Conservation (phyloP, 2,797 vertebrate species). For the Enteromius paludinosus region DNA sequence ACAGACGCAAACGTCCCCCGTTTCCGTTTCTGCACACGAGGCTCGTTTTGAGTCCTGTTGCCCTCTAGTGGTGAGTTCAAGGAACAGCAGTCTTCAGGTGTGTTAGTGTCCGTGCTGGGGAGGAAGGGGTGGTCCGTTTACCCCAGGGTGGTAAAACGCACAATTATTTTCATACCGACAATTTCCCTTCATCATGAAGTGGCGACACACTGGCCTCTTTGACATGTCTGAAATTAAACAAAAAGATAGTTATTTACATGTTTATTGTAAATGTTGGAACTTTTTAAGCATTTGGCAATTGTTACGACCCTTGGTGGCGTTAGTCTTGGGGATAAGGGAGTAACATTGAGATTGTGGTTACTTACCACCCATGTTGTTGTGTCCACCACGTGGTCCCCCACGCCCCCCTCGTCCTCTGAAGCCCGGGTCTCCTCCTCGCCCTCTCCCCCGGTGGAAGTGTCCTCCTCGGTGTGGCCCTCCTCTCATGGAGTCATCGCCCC, state of each 20-base stretch:
- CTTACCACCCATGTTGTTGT: slow-evolving; percentile 84
- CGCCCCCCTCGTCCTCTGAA: slow-evolving; percentile 86
- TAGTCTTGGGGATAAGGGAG: too few species aligned
- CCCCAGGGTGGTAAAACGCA: slow-evolving; percentile 94
- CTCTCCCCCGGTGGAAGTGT: slow-evolving; percentile 85
- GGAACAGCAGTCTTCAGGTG: slow-evolving; percentile 4
- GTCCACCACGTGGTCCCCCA: slow-evolving; percentile 85
- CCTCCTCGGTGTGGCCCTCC: slow-evolving; percentile 82
- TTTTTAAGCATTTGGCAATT: background rate
- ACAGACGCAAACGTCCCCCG: slow-evolving; percentile 16
- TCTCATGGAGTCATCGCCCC: slow-evolving; percentile 85
- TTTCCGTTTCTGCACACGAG: background rate
- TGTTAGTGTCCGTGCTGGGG: slow-evolving; percentile 73
- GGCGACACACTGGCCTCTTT: slow-evolving; percentile 88
- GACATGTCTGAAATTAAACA: slow-evolving; percentile 84
- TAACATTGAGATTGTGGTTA: too few species aligned
- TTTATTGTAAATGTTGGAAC: slow-evolving; percentile 14
- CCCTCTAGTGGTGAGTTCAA: slow-evolving; percentile 49
- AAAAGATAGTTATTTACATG: background rate
- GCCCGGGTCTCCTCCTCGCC: slow-evolving; percentile 84
- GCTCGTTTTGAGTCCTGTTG: slow-evolving; percentile 41
- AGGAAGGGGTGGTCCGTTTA: slow-evolving; percentile 89
- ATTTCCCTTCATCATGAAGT: slow-evolving; percentile 96
- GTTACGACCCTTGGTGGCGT: too few species aligned
- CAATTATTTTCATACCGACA: slow-evolving; percentile 94